phyloP scores from a whole-genome alignment of 2,888 invertebrate species.

The Dorcus hopei region DNA sequence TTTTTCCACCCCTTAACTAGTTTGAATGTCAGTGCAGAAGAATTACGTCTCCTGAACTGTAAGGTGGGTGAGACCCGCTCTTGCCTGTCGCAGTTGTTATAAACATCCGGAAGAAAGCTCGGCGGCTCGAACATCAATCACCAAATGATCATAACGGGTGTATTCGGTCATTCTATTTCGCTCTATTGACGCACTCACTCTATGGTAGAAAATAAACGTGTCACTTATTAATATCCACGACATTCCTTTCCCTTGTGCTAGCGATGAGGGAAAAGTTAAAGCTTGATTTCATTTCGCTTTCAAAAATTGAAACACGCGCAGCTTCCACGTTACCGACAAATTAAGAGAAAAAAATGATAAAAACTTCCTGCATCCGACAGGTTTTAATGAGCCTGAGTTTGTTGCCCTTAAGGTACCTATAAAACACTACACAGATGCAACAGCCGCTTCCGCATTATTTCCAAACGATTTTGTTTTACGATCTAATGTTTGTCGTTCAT shows the following conservation, averaged over 20 bases:
- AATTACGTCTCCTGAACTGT: constrained; percentile 11
- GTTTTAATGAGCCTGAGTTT: constrained; percentile 8
- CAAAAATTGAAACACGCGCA: neutral
- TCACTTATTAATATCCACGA: too few species aligned
- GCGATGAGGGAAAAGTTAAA: too few species aligned
- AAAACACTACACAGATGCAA: constrained; percentile 19
- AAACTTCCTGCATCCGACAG: constrained; percentile 17
- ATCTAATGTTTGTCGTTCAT: too few species aligned
- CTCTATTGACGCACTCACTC: too few species aligned
- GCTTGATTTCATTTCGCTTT: too few species aligned
- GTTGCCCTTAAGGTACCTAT: constrained; percentile 14
- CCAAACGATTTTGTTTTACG: neutral
- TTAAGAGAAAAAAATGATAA: constrained; percentile 9
- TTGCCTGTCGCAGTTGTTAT: constrained; percentile 4
- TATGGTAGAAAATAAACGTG: too few species aligned
- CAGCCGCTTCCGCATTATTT: constrained; percentile 17
- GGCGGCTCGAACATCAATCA: neutral
- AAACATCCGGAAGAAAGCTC: constrained; percentile 15
- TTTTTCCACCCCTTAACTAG: too few species aligned
- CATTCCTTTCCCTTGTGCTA: too few species aligned
- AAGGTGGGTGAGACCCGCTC: constrained; percentile 5
- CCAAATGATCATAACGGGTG: too few species aligned
- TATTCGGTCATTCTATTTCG: too few species aligned
- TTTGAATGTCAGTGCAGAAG: neutral
- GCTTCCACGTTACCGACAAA: neutral